These are phyloP conservation scores for Clarias platycephalus DNA, from an alignment of 2,797 vertebrate genomes.

Conservation along the genomic window DNA sequence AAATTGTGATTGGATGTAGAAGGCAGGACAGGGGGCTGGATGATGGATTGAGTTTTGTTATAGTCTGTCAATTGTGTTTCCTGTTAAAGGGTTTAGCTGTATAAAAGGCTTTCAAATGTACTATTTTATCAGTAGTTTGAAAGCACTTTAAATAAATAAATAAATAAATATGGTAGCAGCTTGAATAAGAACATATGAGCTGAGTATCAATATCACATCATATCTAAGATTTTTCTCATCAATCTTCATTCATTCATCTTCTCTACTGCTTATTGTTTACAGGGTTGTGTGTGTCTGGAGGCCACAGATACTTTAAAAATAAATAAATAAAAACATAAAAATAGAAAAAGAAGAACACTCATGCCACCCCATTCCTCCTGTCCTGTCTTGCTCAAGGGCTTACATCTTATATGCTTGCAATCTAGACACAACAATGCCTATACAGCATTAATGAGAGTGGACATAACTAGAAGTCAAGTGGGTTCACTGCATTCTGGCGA, in stretches of 20 bases:
- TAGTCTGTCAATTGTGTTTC: no score
- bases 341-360: background rate
- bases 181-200: no score
- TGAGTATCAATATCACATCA: background rate
- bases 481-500: background rate
- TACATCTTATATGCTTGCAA: background rate
- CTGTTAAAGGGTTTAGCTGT: no score
- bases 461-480: constrained; percentile 13
- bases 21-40: background rate
- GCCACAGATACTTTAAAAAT: background rate
- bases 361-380: background rate
- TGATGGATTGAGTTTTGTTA: background rate
- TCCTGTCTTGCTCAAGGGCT: no score
- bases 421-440: background rate
- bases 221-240: background rate
- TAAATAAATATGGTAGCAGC: no score
- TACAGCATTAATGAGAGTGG: background rate
- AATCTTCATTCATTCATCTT: no score
- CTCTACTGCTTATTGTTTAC: no score
- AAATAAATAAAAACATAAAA: background rate
- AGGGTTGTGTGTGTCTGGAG: no score
- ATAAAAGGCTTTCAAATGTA: no score
- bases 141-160: no score
- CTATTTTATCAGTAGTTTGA: no score
- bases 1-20: background rate